phyloP scores from a whole-genome alignment of 2,797 vertebrate species.

The Philypnodon macrostomus region DNA sequence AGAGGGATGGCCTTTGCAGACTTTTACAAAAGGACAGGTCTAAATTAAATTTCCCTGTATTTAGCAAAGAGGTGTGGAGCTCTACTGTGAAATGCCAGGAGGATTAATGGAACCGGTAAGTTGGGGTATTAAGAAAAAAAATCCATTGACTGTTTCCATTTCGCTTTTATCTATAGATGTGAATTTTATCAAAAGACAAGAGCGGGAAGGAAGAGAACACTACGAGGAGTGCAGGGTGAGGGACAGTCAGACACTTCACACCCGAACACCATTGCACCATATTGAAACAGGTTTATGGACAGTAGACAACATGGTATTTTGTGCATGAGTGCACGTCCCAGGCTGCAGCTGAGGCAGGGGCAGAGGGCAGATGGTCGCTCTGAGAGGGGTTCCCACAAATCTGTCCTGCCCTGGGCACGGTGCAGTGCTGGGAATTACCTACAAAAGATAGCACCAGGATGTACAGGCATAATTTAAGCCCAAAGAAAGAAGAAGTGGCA shows the following conservation, averaged over 20 bases:
- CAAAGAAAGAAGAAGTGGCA: too few relatives aligned
- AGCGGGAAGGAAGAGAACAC: constrained; percentile 15
- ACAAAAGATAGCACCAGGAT: too few relatives aligned
- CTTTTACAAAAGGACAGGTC: too few relatives aligned
- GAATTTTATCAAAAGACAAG: constrained; percentile 45
- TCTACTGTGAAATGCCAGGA: constrained; percentile 60
- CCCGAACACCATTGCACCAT: constrained; percentile 20
- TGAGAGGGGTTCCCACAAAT: constrained; percentile 42
- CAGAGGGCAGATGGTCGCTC: constrained; percentile 66
- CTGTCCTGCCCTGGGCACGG: constrained; percentile 31
- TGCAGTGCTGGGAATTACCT: too few relatives aligned
- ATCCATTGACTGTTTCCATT: constrained; percentile 56
- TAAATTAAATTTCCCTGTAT: constrained; percentile 42
- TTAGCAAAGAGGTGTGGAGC: constrained; percentile 27
- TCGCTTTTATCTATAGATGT: constrained; percentile 37
- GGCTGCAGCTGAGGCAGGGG: constrained; percentile 48
- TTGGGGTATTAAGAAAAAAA: constrained; percentile 48
- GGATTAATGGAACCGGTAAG: constrained; percentile 59
- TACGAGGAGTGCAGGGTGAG: not conserved
- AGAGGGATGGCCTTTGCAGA: too few relatives aligned
- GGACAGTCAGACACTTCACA: constrained; percentile 3
- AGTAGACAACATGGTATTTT: constrained; percentile 54
- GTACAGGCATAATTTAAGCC: too few relatives aligned
- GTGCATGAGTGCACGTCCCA: constrained; percentile 56
- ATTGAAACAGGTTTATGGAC: constrained; percentile 59